Base-by-base conservation (phyloP, 2,113 vertebrate species). In the Pseudorhombus dupliciocellatus region DNA sequence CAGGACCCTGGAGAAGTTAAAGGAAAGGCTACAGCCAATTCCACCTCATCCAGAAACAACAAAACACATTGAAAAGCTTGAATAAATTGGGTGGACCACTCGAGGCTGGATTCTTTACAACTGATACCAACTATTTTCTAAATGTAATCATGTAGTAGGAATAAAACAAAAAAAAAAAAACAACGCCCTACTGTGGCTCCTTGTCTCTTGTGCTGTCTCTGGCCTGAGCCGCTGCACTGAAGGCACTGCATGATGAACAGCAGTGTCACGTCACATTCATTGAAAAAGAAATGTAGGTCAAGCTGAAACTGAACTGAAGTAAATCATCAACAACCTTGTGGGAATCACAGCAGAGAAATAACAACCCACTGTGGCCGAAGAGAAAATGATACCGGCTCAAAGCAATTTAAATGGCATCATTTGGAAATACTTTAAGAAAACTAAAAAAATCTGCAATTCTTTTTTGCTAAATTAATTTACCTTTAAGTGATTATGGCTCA, bases 1-100 rank as follows among this genome's bases (percentile, higher is more conserved):
- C 72, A 54, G 24, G 65, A 71, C 70, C 55, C 62, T 26, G 21
- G 52, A 71, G 66, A 81, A 75, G 60, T 20, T 80, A 50, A 58
- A 53, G 25, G 16, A 42, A 70, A 66, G 46, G 34, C 16, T 77
- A 21, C 46, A 77, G 21, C 18, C 22, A 50, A 73, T 66, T 63
- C 28, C n/a, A 61, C 11, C 3, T 15, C 40, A 50, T 44, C 34
- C 28, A 44, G 56, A 30, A n/a, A 15, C 7, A 40, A 22, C 34
- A 40, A 40, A 34, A 59, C 37, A 16, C 48, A 51, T 4, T 4
- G 66, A 71, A 73, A 18, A 46, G 68, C 5, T 56, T 67, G 28
- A 34, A 34, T 59, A 65, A 80, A 73, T 40, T 11, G 21, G 34
- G 40, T 40, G 20, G 20, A 21, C 8, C 9, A 50, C 18, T 9